These are phyloP conservation scores for Uromys caudimaculatus DNA, from an alignment of 2,797 vertebrate species.

Conservation along the genomic window DNA sequence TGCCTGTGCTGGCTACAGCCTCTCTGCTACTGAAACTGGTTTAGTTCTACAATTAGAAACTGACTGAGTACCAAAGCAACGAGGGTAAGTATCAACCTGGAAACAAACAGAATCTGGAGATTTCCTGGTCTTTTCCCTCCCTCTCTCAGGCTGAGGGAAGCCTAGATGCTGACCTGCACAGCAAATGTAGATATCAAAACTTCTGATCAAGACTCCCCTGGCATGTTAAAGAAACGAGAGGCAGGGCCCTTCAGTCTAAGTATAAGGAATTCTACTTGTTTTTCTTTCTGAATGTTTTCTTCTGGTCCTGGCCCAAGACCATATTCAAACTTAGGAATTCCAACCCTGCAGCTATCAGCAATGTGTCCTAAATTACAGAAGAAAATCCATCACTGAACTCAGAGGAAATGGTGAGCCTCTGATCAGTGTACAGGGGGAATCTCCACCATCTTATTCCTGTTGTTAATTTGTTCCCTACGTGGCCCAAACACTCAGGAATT, in stretches of 20 bases:
- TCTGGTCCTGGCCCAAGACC: not conserved
- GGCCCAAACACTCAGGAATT: not conserved
- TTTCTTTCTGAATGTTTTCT: not conserved
- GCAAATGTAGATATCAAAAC: not conserved
- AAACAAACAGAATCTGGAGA: not conserved
- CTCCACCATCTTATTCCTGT: not conserved
- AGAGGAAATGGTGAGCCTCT: not conserved
- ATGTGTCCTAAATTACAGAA: not conserved
- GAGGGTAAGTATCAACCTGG: accelerated
- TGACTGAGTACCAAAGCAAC: not conserved
- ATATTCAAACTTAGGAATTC: not conserved
- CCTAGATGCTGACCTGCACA: not conserved
- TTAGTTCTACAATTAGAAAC: not conserved
- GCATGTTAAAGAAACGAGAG: not conserved
- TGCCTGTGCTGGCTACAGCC: not conserved
- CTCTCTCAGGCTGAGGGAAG: not conserved
- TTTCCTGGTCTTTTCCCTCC: not conserved
- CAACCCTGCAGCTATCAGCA: not conserved
- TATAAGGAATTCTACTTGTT: too few relatives aligned
- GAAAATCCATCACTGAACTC: not conserved
- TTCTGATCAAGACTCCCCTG: not conserved
- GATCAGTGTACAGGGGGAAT: not conserved
- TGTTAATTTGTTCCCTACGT: not conserved
- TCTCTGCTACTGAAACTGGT: not conserved
- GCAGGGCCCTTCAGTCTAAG: not conserved